phyloP scores from a whole-genome alignment of 2,113 vertebrate genomes.

The Eublepharis macularius region DNA sequence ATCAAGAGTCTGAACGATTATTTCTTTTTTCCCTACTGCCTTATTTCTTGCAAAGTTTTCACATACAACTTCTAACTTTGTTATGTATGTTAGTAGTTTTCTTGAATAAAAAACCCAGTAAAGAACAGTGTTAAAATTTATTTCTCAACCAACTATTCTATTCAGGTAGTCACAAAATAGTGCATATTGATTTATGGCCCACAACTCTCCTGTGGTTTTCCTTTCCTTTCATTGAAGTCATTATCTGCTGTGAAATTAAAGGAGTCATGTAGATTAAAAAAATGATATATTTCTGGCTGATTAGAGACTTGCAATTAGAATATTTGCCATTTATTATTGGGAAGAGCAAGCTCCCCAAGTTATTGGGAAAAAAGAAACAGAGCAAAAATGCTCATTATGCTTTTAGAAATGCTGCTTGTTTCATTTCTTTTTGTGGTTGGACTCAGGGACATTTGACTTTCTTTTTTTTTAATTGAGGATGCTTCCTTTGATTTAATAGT shows the following conservation, averaged over 20 bases:
- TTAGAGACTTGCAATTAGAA: conserved; percentile 2
- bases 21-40: background rate
- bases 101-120: background rate
- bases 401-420: background rate
- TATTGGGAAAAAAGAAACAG: background rate
- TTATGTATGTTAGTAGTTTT: background rate
- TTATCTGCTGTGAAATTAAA: conserved; percentile 15
- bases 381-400: background rate
- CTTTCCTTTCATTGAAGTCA: background rate
- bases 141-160: background rate
- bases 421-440: conserved; percentile 28
- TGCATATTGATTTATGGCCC: background rate
- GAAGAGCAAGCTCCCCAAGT: background rate
- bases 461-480: conserved; percentile 45
- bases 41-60: background rate
- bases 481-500: conserved; percentile 59
- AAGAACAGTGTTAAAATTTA: background rate
- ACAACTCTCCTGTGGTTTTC: background rate
- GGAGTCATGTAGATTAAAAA: background rate
- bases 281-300: conserved; percentile 8
- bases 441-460: conserved; percentile 36
- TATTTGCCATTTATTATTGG: conserved; percentile 8
- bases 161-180: background rate
- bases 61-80: background rate
- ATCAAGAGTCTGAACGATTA: background rate